Evolutionary conservation across 2,113 vertebrate genomes (phyloP).

Genomic region (Lipophrys pholis): DNA sequence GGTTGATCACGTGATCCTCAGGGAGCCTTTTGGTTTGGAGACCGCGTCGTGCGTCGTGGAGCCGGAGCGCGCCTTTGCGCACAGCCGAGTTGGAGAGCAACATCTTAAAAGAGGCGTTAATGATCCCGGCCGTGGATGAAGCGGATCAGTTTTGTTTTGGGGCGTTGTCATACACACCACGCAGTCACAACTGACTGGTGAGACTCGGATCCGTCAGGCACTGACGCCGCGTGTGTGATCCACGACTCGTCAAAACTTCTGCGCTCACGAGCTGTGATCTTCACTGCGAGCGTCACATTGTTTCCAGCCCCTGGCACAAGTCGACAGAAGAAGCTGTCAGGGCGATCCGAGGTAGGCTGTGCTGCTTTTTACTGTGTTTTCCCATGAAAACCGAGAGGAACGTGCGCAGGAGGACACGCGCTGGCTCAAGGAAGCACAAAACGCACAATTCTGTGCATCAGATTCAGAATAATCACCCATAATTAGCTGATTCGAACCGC

Average conservation of each 20-base stretch:
- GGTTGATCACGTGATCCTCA: constrained; percentile 72
- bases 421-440: constrained; percentile 1
- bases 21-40: constrained; percentile 65
- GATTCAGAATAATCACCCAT: neutral
- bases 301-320: constrained; percentile 32
- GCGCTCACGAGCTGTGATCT: constrained; percentile 39
- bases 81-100: constrained; percentile 55
- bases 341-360: constrained; percentile 60
- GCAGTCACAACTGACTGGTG: neutral
- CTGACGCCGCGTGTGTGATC: constrained; percentile 30
- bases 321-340: constrained; percentile 59
- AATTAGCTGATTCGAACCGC: constrained; percentile 10
- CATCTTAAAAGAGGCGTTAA: constrained; percentile 36
- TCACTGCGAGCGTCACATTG: constrained; percentile 35
- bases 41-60: constrained; percentile 15
- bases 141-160: constrained; percentile 46
- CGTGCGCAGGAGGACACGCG: constrained; percentile 2
- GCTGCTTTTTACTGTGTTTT: constrained; percentile 14
- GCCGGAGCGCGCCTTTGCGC: constrained; percentile 58
- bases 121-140: constrained; percentile 28
- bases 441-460: neutral
- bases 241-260: constrained; percentile 65
- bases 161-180: constrained; percentile 48
- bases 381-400: neutral
- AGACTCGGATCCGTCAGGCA: constrained; percentile 1